Conservation (phyloP, 2,888 invertebrate genomes). For the Meloe dianella region DNA sequence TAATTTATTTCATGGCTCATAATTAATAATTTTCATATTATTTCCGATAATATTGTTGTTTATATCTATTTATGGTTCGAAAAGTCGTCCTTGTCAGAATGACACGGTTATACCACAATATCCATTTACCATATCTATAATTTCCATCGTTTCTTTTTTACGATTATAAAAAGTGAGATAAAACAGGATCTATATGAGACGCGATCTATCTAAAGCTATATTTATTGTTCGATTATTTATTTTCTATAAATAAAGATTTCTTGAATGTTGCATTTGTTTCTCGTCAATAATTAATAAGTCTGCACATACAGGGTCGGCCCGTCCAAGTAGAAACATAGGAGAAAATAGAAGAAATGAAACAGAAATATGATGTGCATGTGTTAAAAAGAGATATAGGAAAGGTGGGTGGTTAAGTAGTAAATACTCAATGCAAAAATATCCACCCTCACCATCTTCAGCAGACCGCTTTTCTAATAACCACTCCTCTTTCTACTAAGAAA, state of each 20-base stretch:
- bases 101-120: slow-evolving; percentile 23
- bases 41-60: slow-evolving; percentile 15
- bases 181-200: background rate
- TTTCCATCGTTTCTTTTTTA: background rate
- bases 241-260: slow-evolving; percentile 6
- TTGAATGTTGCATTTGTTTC: background rate
- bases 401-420: too few relatives aligned
- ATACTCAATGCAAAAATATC: too few relatives aligned
- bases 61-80: slow-evolving; percentile 20
- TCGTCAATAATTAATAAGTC: background rate
- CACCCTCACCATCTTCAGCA: too few relatives aligned
- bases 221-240: background rate
- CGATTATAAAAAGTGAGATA: background rate
- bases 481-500: too few relatives aligned
- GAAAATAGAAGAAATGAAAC: too few relatives aligned
- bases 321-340: too few relatives aligned
- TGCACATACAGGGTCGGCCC: too few relatives aligned
- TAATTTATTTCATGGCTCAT: slow-evolving; percentile 4
- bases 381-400: too few relatives aligned
- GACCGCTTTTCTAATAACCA: too few relatives aligned
- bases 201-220: background rate
- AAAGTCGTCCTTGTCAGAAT: slow-evolving; percentile 29
- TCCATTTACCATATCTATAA: slow-evolving; percentile 24
- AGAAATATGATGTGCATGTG: too few relatives aligned
- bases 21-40: slow-evolving; percentile 6